Evolutionary conservation across 37 sponge, comb jelly and placozoan genomes (phyloP).

Genomic region (Chondrosia reniformis): DNA sequence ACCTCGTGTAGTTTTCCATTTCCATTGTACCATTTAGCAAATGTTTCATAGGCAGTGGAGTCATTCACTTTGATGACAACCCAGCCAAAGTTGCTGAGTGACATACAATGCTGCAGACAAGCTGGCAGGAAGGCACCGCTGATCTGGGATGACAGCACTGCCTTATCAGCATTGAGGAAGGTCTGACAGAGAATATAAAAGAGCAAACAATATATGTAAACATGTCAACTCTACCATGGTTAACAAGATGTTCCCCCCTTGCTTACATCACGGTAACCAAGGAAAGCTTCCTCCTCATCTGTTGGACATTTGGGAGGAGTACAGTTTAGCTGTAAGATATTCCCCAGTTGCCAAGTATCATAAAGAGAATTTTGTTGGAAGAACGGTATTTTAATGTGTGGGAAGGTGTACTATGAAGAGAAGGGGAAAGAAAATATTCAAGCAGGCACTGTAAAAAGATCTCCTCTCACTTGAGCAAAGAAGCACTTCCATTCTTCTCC

Average conservation of each 20-base stretch:
- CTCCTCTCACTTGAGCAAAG: conserved; percentile 57
- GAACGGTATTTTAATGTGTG: conserved; percentile 66
- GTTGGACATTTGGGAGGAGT: conserved; percentile 53
- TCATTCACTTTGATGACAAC: conserved; percentile 23
- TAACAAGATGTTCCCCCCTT: not conserved
- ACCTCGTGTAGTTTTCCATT: not conserved
- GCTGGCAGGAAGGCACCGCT: conserved; percentile 70
- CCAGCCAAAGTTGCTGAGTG: conserved; percentile 53
- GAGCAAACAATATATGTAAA: not conserved
- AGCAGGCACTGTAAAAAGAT: not conserved
- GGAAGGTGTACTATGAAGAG: conserved; percentile 63
- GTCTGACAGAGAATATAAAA: not conserved
- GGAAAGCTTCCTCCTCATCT: conserved; percentile 41
- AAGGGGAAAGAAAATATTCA: not conserved
- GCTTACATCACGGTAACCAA: conserved; percentile 44
- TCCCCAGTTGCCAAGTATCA: conserved; percentile 68
- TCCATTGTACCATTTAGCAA: conserved; percentile 66
- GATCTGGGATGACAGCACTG: conserved; percentile 12
- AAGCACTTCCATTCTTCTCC: conserved; percentile 71
- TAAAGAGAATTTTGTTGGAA: conserved; percentile 65
- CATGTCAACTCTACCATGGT: not conserved
- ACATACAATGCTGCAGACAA: conserved; percentile 79
- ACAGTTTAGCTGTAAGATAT: conserved; percentile 49
- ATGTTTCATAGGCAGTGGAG: conserved; percentile 41
- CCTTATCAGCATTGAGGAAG: conserved; percentile 27